phyloP scores from a whole-genome alignment of 2,888 invertebrate species.

The Xylophagus ater region DNA sequence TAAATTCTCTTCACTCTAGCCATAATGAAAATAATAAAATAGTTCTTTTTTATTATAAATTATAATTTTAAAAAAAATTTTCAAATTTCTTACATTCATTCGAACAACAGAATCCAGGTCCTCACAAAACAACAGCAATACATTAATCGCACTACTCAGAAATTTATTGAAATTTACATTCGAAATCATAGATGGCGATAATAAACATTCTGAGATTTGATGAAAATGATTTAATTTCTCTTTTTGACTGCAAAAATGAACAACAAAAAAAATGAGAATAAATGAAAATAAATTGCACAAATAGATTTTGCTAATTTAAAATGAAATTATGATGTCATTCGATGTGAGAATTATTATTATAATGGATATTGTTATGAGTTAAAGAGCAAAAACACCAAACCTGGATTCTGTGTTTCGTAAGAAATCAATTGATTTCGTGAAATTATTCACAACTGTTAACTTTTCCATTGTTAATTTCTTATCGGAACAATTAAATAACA shows the following conservation, averaged over 20 bases:
- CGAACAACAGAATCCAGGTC: constrained; percentile 67
- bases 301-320: neutral
- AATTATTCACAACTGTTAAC: constrained; percentile 28
- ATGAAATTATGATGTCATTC: neutral
- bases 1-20: constrained; percentile 69
- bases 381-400: too few relatives aligned
- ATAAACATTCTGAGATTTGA: constrained; percentile 60
- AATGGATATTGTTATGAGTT: too few relatives aligned
- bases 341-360: neutral
- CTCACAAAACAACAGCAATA: constrained; percentile 58
- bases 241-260: constrained; percentile 48
- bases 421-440: constrained; percentile 33
- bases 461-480: constrained; percentile 31
- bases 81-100: too few relatives aligned
- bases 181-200: constrained; percentile 32
- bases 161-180: constrained; percentile 51
- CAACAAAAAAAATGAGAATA: constrained; percentile 4
- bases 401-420: constrained; percentile 39
- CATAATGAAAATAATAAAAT: too few relatives aligned
- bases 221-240: constrained; percentile 64
- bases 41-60: too few relatives aligned
- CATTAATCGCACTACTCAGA: constrained; percentile 58
- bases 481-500: too few relatives aligned
- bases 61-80: too few relatives aligned
- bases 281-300: neutral